Evolutionary conservation across 2,797 vertebrate species (phyloP).

Genomic region (Leuciscus waleckii): DNA sequence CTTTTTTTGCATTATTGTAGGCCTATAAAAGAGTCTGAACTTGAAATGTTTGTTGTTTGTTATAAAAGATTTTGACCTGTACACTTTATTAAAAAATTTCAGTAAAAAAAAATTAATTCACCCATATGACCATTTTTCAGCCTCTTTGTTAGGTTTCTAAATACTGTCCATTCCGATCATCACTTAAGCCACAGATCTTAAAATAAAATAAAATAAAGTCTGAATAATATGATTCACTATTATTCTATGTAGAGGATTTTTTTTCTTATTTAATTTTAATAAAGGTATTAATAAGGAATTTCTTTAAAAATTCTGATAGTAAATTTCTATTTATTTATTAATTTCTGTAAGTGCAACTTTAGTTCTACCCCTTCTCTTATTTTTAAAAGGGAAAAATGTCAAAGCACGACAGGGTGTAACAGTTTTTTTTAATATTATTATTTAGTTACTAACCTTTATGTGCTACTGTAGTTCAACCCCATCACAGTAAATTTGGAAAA

Average conservation of each 20-base stretch:
- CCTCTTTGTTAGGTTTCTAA: not conserved
- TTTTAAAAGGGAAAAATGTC: not conserved
- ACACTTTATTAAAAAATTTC: not conserved
- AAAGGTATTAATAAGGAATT: not conserved
- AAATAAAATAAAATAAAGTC: not conserved
- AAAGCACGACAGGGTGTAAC: not conserved
- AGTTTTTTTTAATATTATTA: not conserved
- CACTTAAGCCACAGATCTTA: not conserved
- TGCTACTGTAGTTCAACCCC: not conserved
- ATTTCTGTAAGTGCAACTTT: not conserved
- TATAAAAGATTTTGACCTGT: not conserved
- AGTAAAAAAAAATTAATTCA: not conserved
- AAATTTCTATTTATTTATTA: not conserved
- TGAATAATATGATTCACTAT: not conserved
- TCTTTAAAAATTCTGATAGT: not conserved
- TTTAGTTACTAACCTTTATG: not conserved
- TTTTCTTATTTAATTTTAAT: not conserved
- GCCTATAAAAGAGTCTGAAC: not conserved
- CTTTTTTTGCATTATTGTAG: constrained; percentile 14
- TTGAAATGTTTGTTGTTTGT: constrained; percentile 3
- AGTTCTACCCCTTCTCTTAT: not conserved
- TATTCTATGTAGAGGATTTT: not conserved
- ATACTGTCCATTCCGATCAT: not conserved
- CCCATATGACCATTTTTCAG: not conserved
- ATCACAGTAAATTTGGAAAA: not conserved